These are phyloP conservation scores for Rhinichthys klamathensis DNA, from an alignment of 2,113 vertebrate species.

Conservation along the genomic window DNA sequence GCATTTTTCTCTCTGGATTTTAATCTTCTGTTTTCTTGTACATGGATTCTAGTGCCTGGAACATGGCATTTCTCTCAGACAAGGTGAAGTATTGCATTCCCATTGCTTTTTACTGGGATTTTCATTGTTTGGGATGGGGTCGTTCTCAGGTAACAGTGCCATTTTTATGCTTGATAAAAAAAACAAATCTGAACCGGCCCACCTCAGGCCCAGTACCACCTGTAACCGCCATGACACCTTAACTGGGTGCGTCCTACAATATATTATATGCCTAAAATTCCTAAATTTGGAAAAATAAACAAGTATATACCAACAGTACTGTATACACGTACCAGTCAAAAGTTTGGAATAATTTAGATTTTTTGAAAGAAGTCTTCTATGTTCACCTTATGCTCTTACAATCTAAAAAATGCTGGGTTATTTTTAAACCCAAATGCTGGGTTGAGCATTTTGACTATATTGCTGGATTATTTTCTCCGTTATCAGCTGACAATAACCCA, in stretches of 20 bases:
- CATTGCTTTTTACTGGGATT: background rate
- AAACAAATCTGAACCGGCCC: background rate
- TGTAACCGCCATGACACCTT: too few species aligned
- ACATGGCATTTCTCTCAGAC: conserved; percentile 43
- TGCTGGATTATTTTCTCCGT: too few species aligned
- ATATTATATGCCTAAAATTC: background rate
- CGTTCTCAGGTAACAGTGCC: background rate
- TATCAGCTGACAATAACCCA: too few species aligned
- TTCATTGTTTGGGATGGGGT: background rate
- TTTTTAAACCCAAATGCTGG: too few species aligned
- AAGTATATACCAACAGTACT: background rate
- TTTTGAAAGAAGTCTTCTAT: too few species aligned
- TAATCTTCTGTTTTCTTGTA: background rate
- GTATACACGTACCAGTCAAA: background rate
- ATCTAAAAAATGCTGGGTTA: too few species aligned
- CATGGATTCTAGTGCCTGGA: background rate
- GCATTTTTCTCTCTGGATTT: background rate
- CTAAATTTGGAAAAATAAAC: background rate
- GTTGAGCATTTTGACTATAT: too few species aligned
- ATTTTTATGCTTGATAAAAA: background rate
- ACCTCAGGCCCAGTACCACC: too few species aligned
- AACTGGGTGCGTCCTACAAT: background rate
- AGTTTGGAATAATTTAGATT: too few species aligned
- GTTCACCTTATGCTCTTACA: too few species aligned
- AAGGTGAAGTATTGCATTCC: conserved; percentile 24